Base-by-base conservation (phyloP, 2,888 invertebrate genomes). In the Ligdia adustata region DNA sequence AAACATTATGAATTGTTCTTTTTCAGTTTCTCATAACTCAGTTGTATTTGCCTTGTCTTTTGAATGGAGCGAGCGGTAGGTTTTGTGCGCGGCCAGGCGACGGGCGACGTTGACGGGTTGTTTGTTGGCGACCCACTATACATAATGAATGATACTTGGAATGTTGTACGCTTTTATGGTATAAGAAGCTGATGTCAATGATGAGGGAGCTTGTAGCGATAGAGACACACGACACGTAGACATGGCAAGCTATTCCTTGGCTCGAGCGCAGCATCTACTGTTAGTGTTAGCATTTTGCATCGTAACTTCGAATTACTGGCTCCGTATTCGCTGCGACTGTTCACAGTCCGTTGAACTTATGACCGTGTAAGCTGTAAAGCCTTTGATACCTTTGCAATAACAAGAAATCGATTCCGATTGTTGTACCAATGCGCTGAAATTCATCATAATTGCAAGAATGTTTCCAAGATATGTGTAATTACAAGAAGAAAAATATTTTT, bases 291-390 rank as follows among this genome's bases (percentile, higher is more conserved):
- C 24, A 26, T 15, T 37, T 24, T 16, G 39, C 35, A 40, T 40
- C 27, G 18, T 46, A 39, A 51, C 45, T 51, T 9, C 13, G 27
- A 29, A 46, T 38, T 51, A 45, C 24, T 26, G 22, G 32, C 31
- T 37, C 27, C 18, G 31, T 31, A 33, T 42, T 28, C 9, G 37
- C 32, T 28, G 13, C 28, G 34, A 42, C 39, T 42, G 39, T 33
- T 31, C 39, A 27, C 29, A 39, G 39, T 16, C 39, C 42, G 13
- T 35, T 50, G 41, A 46, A 39, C 46, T 42, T 52, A 52, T 31
- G 50, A 44, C 45, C 31, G 29, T 44, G 35, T 44, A 45, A 45
- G 39, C 50, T 44, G 37, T 37, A 45, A 45, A 51, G 42, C 51
- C 46, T 38, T 41, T 48, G 35, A 48, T 48, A 38, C 42, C 41